Evolutionary conservation across 2,888 invertebrate genomes (phyloP).

Genomic region (Phragmatobia fuliginosa): DNA sequence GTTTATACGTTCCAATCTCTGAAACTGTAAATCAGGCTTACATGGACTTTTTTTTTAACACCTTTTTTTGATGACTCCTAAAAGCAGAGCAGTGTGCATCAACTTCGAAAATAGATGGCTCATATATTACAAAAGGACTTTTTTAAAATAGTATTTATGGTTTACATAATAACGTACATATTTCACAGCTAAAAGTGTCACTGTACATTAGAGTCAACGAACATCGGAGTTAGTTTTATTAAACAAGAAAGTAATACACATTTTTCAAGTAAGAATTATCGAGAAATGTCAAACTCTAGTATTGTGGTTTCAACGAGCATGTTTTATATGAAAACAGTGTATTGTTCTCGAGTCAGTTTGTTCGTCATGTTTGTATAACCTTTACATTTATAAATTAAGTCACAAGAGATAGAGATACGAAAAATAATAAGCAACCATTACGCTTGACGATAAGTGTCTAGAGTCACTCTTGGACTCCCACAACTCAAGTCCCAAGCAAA

Average conservation of each 20-base stretch:
- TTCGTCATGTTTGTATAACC: constrained; percentile 49
- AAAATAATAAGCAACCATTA: neutral
- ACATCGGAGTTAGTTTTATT: neutral
- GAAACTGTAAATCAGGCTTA: neutral
- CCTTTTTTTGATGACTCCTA: no score
- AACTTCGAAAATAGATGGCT: no score
- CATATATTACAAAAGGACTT: neutral
- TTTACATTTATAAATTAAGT: constrained; percentile 25
- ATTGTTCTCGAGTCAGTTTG: constrained; percentile 60
- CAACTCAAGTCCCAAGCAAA: no score
- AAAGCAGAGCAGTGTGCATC: no score
- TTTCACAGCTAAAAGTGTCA: neutral
- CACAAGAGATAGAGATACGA: constrained; percentile 18
- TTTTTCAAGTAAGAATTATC: neutral
- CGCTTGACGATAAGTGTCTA: neutral
- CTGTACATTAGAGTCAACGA: no score
- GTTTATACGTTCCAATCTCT: neutral
- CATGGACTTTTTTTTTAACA: no score
- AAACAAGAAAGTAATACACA: neutral
- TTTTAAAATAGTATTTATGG: no score
- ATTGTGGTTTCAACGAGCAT: constrained; percentile 11
- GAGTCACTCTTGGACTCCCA: no score
- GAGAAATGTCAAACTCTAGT: constrained; percentile 8
- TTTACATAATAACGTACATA: neutral
- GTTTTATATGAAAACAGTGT: constrained; percentile 59